phyloP scores from a whole-genome alignment of 2,113 vertebrate genomes.

The Plestiodon gilberti region DNA sequence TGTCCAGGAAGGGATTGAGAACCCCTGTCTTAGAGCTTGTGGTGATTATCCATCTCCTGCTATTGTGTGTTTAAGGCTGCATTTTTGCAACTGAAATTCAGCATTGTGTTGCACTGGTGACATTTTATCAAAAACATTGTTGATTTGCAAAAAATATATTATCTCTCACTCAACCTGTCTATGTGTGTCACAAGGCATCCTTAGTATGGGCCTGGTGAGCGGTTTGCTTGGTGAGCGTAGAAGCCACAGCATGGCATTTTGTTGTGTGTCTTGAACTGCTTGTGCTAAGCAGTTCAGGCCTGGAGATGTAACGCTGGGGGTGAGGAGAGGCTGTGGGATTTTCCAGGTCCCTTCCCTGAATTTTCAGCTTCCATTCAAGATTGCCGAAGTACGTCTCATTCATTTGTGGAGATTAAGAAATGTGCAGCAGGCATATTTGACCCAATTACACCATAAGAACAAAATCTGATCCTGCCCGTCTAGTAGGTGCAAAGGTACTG shows the following conservation, averaged over 20 bases:
- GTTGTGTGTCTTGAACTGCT: background rate
- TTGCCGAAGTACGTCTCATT: background rate
- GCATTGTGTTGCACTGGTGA: background rate
- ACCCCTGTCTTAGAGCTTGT: background rate
- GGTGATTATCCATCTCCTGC: constrained; percentile 31
- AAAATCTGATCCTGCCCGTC: background rate
- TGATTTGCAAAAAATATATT: background rate
- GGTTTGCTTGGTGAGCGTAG: background rate
- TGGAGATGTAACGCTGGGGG: background rate
- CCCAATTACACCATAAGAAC: background rate
- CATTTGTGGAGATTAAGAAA: background rate
- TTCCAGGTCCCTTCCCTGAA: background rate
- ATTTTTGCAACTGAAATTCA: background rate
- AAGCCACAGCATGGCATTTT: background rate
- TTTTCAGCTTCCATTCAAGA: background rate
- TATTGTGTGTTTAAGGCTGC: fast-evolving
- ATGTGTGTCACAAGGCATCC: background rate
- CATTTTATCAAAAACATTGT: too few species aligned
- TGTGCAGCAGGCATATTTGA: too few species aligned
- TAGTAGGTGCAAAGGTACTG: background rate
- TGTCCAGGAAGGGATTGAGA: too few species aligned
- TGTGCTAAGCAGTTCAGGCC: background rate
- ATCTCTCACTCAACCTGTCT: background rate
- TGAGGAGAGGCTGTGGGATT: background rate
- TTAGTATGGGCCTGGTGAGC: background rate